Conservation (phyloP, 2,888 invertebrate genomes). For the Protonemura montana region DNA sequence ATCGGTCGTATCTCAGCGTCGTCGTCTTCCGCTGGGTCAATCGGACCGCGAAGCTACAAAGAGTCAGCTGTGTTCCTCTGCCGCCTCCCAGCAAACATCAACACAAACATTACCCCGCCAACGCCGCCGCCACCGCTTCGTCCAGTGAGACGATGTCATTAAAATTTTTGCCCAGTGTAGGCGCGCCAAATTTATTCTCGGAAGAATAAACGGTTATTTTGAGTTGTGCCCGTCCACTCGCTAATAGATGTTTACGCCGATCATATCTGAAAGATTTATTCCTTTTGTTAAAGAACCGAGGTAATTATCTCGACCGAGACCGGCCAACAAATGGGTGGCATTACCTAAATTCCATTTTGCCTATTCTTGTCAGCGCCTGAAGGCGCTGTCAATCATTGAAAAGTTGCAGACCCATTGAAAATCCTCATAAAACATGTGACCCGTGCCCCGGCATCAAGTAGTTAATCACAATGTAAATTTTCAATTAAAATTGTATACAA, state of each 20-base stretch:
- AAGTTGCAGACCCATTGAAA: too few relatives aligned
- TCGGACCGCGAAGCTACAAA: too few relatives aligned
- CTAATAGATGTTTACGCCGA: constrained; percentile 12
- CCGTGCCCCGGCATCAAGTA: too few relatives aligned
- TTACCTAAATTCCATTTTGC: too few relatives aligned
- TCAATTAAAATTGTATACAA: too few relatives aligned
- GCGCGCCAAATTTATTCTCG: constrained; percentile 20
- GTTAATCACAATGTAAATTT: too few relatives aligned
- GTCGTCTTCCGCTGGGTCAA: too few relatives aligned
- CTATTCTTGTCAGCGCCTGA: too few relatives aligned
- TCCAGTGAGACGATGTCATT: constrained; percentile 1
- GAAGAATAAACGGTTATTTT: constrained; percentile 26
- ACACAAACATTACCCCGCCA: background rate
- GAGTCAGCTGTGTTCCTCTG: background rate
- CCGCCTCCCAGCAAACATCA: background rate
- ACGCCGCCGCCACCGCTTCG: background rate
- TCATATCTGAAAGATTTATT: background rate
- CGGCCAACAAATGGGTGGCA: background rate
- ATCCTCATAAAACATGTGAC: too few relatives aligned
- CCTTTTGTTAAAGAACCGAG: background rate
- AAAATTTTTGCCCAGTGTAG: background rate
- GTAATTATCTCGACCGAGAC: background rate
- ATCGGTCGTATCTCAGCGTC: too few relatives aligned
- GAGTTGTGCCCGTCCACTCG: background rate
- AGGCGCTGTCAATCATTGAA: too few relatives aligned